Evolutionary conservation across 1,140 invertebrate species (phyloP).

Genomic region (Eueides isabella): DNA sequence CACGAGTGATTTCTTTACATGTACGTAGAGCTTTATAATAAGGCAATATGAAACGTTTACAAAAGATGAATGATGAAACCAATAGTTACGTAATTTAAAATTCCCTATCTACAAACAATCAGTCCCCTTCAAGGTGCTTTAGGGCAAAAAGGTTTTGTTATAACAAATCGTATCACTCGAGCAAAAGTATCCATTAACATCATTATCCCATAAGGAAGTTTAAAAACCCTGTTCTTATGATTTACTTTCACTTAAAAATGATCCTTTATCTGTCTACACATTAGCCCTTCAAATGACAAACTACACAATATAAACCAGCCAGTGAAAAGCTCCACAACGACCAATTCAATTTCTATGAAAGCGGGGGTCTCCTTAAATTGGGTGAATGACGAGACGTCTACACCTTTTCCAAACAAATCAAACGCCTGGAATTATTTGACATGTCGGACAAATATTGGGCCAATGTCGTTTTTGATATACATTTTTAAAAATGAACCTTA

Average conservation of each 20-base stretch:
- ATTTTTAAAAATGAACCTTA: slow-evolving; percentile 34
- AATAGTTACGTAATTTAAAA: not conserved
- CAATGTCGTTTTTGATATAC: slow-evolving; percentile 37
- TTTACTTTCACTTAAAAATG: slow-evolving; percentile 56
- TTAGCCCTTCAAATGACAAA: slow-evolving; percentile 63
- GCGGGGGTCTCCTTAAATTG: slow-evolving; percentile 38
- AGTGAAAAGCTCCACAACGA: slow-evolving; percentile 23
- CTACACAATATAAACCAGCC: slow-evolving; percentile 45
- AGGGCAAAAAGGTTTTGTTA: slow-evolving; percentile 9
- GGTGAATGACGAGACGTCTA: slow-evolving; percentile 47
- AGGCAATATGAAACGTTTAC: not conserved
- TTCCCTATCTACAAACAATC: slow-evolving; percentile 21
- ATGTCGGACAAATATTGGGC: slow-evolving; percentile 54
- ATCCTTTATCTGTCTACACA: slow-evolving; percentile 63
- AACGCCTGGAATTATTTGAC: slow-evolving; percentile 63
- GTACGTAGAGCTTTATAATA: not conserved
- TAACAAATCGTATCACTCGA: slow-evolving; percentile 39
- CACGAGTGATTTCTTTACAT: not conserved
- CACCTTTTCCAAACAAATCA: slow-evolving; percentile 65
- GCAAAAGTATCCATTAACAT: slow-evolving; percentile 44
- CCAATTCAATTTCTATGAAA: slow-evolving; percentile 25
- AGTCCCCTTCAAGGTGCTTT: slow-evolving; percentile 19
- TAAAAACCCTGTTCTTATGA: slow-evolving; percentile 45
- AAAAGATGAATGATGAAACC: slow-evolving; percentile 11
- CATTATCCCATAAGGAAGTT: slow-evolving; percentile 36